Base-by-base conservation (phyloP, 2,888 invertebrate genomes). In the Noctua janthe region DNA sequence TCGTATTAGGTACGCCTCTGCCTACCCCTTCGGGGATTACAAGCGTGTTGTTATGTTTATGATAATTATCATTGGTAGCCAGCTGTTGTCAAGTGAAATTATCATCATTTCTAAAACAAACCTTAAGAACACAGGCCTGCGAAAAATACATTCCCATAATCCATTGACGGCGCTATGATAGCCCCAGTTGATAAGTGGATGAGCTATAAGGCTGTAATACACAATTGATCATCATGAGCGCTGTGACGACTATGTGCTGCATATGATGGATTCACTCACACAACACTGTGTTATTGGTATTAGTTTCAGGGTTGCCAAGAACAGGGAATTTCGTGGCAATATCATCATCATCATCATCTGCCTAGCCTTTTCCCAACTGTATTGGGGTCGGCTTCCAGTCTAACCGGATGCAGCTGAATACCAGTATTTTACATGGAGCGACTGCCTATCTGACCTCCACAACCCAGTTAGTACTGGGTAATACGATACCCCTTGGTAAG, bases 201-300 rank as follows among this genome's bases (percentile, higher is more conserved):
- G 23, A 29, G 6, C 39, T 23, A 70, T 59, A 66, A 35, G 29
- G 70, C 43, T 10, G 7, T 1, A 59, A 3, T 69, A 23, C 29
- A 77, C 75, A 82, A 86, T 82, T 83, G 76, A 87, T 88, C 89
- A 87, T 82, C 66, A 62, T n/a, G 15, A 47, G 49, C 67, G 62
- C 62, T 79, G 73, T 78, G 71, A 62, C 62, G 64, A 23, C 54
- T 59, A 69, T 71, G 74, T 59, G 13, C 73, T 47, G 47, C 39
- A 73, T 76, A 73, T 74, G 82, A 85, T 72, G 70, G 17, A 88
- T 79, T 79, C 78, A 88, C 81, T 75, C 85, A 76, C 87, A 76
- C 80, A 64, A 71, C 76, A 83, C 76, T 51, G 59, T 47, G 59
- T 47, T 71, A 76, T 67, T 69, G 74, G 59, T 77, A 77, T 81